These are phyloP conservation scores for Ornithoptera priamus DNA, from an alignment of 2,888 invertebrate species.

Conservation along the genomic window DNA sequence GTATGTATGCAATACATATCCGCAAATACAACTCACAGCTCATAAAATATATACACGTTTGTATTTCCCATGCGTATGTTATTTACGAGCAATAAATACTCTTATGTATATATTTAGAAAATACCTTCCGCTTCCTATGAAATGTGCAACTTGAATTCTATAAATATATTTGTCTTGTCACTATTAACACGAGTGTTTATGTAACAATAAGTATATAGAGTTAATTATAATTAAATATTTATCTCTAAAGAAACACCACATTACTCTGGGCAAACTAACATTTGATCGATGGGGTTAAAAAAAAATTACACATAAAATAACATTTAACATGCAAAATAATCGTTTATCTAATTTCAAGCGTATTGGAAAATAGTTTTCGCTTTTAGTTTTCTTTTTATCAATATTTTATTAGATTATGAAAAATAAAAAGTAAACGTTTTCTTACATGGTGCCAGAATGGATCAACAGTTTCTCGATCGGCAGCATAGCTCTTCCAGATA, in stretches of 20 bases:
- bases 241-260: background rate
- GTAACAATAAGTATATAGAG: background rate
- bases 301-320: too few species aligned
- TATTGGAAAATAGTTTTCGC: too few species aligned
- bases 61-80: background rate
- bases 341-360: too few species aligned
- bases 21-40: background rate
- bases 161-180: background rate
- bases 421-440: background rate
- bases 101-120: conserved; percentile 1
- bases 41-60: conserved; percentile 2
- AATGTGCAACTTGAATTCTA: background rate
- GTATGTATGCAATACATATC: background rate
- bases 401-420: background rate
- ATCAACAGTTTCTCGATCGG: conserved; percentile 65
- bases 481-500: conserved; percentile 81
- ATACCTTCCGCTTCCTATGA: conserved; percentile 1
- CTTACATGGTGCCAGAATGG: conserved; percentile 92
- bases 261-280: background rate
- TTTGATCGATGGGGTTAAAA: background rate
- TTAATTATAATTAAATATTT: background rate
- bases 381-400: background rate
- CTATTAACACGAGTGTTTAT: background rate
- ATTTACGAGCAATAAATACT: background rate
- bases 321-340: too few species aligned